phyloP scores from a whole-genome alignment of 2,113 vertebrate genomes.

The Hipposideros armiger region DNA sequence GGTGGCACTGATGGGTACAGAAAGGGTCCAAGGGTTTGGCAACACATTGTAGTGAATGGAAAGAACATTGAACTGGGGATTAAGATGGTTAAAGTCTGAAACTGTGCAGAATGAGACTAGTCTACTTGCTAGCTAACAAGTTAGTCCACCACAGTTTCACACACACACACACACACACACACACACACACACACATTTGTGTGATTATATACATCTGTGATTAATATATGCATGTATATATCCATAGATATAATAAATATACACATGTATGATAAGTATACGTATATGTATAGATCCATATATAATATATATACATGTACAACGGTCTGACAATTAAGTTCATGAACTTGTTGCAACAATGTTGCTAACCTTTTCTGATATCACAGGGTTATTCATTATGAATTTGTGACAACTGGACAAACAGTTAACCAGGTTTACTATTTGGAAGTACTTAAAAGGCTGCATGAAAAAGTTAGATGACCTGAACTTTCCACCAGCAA shows the following conservation, averaged over 20 bases:
- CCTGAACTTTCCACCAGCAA: too few relatives aligned
- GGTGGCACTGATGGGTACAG: not conserved
- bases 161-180: not conserved
- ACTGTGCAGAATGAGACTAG: not conserved
- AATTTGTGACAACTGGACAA: too few relatives aligned
- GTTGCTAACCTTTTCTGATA: too few relatives aligned
- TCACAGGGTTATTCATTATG: too few relatives aligned
- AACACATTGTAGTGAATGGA: not conserved
- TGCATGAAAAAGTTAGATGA: too few relatives aligned
- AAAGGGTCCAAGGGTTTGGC: not conserved
- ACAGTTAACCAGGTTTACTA: too few relatives aligned
- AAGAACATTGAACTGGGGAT: not conserved
- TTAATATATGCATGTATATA: not conserved
- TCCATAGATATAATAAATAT: not conserved
- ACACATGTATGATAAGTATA: not conserved
- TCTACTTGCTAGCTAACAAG: not conserved
- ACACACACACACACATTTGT: too few relatives aligned
- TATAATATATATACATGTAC: too few relatives aligned
- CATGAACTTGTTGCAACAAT: too few relatives aligned
- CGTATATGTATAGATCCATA: not conserved
- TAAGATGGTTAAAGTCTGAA: not conserved
- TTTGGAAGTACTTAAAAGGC: too few relatives aligned
- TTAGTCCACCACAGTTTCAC: not conserved
- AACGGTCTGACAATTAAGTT: too few relatives aligned
- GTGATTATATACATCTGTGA: not conserved